Conservation (phyloP, 1,140 invertebrate genomes). For the Brachionus plicatilis region DNA sequence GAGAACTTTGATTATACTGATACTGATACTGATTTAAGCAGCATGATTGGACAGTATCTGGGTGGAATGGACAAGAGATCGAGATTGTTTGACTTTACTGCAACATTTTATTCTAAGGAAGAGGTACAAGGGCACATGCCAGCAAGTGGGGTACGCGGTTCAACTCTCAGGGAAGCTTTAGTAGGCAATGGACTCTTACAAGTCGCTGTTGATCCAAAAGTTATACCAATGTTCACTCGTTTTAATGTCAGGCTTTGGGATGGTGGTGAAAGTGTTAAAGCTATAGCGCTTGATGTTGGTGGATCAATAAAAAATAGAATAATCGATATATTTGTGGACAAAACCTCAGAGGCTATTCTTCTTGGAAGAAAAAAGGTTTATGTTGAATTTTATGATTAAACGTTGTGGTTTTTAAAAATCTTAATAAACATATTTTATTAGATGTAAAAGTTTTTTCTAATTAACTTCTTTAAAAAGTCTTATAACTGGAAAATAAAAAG, state of each 20-base stretch:
- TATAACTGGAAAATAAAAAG: too few relatives aligned
- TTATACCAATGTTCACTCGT: slow-evolving; percentile 4
- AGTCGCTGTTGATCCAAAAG: slow-evolving; percentile 17
- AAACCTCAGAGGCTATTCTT: background rate
- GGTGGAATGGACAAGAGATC: background rate
- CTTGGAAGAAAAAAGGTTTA: background rate
- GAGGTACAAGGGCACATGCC: background rate
- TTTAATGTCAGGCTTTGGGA: slow-evolving; percentile 18
- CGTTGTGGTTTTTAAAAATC: background rate
- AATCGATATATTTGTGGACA: slow-evolving; percentile 11
- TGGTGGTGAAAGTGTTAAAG: background rate
- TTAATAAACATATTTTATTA: background rate
- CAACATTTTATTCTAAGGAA: slow-evolving; percentile 28
- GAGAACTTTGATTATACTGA: background rate
- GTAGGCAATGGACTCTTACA: background rate
- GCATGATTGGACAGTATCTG: background rate
- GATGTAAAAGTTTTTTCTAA: background rate
- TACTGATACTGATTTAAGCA: background rate
- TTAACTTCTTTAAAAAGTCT: background rate
- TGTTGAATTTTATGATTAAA: background rate
- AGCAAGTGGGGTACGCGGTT: background rate
- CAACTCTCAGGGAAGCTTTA: background rate
- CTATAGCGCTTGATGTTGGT: slow-evolving; percentile 1
- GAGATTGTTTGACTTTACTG: background rate
- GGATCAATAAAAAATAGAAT: background rate